Base-by-base conservation (phyloP, 92 coral and sea anemone species). In the Palythoa heliodiscus region DNA sequence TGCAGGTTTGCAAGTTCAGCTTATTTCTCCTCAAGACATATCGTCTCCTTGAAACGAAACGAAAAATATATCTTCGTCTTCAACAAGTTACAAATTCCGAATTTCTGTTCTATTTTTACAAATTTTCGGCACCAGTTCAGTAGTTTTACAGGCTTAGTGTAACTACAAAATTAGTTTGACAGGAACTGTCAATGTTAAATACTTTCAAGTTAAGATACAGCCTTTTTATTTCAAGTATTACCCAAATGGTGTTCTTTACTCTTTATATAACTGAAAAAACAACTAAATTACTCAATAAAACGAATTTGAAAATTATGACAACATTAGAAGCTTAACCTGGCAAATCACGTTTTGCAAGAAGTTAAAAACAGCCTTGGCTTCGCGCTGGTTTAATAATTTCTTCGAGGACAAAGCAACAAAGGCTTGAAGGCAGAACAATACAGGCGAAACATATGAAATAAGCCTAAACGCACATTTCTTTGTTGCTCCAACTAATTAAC, bases 401-500 rank as follows among this genome's bases (percentile, higher is more conserved):
- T 80, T 80, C 43, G 15, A 52, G 20, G 55, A 37, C 3, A 48
- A 64, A 39, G 53, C 74, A 53, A 43, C 73, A 80, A 66, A 64
- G 14, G 22, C 48, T 80, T 39, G 57, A n/a, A 40, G 22, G 5
- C 7, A 23, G 74, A 47, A 80, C 84, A 80, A 80, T 63, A 37
- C 70, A 12, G 47, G 48, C 40, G 52, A 73, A 78, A 78, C 67
- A 60, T 78, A 54, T 52, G 39, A 37, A 54, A 78, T 61, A 20
- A 8, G 57, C 66, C 71, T 66, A 61, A 80, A 63, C 29, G 47
- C 74, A 80, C 39, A 24, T 66, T 52, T 80, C 84, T 80, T 80
- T 80, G 84, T 80, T 80, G 74, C 75, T 3, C 47, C 35, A 67
- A 83, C 87, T 85, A 75, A 94, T 94, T 94, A 87, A 76, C 98